Base-by-base conservation (phyloP, 2,888 invertebrate species). In the Ichneumoninae sp. region DNA sequence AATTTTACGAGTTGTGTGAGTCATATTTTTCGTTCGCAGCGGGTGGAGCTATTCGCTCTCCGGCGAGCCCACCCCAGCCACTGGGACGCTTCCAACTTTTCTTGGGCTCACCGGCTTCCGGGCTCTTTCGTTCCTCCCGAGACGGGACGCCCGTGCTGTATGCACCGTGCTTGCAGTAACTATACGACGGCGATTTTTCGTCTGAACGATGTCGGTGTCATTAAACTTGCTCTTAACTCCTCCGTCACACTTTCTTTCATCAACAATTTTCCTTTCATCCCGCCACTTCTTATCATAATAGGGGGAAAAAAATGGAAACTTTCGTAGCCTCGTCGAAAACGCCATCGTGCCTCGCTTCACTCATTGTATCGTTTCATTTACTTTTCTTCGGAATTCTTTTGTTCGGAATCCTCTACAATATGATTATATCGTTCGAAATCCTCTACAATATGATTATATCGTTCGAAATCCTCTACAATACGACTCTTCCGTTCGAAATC, bases 1-100 rank as follows among this genome's bases (percentile, higher is more conserved):
- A 84, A 88, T 88, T 88, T 86, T 75, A 77, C 82, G 81, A 85
- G 87, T 88, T 85, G 78, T 62, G 81, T 66, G 60, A 86, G 83
- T 83, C 82, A 82, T 81, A 85, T 86, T 85, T 85, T 83, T 78
- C 79, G 50, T 75, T 83, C 69, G 52, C 72, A 68, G 40, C 60
- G 72, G 66, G 82, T 40, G 69, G 40, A 47, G 79, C 62, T 13
- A 33, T 74, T 70, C 54, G 54, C 33, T 40, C 40, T 40, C 74
- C 54, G 62, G 50, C 19, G 54, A 36, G 40, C 33, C 47, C 33
- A n/a, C 30, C 50, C n/a, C 70, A 66, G 44, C 57, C 80, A 70
- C 62, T 77, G 66, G 65, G 36, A 54, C 54, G 33, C 62, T 74
- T 77, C 47, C 50, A 85, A 80, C 85, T 83, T 83, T 85, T 71